Evolutionary conservation across 2,113 vertebrate species (phyloP), one percentile per base, ranked within the genome.

Genomic region (Datnioides undecimradiatus): DNA sequence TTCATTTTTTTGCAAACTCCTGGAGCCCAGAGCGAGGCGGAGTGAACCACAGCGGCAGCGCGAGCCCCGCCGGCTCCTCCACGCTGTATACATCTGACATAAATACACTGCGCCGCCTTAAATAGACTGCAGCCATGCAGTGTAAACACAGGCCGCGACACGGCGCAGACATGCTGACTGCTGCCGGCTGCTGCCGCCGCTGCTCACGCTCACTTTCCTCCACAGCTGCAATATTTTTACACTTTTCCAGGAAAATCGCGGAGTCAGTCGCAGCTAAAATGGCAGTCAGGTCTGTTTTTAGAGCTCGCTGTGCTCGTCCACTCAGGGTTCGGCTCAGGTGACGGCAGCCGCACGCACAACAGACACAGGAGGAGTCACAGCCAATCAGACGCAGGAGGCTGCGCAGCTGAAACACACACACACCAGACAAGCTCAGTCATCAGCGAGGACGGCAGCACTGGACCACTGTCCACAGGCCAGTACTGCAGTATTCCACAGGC

Each of bases 101-200:
- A 88, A 88, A 88, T 82, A 91, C 74, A 76, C 49, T 0, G 19
- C 34, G 68, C 38, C 2, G 60, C 80, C 77, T 85, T 74, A 88
- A 91, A 91, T 87, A 89, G 85, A 58, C 73, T n/a, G 66, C 73
- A 73, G 59, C 78, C 66, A 27, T 52, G 65, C 78, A 81, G 12
- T 67, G 87, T 89, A 90, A 92, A 91, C 86, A 90, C 73, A 80
- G 76, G 41, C 67, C 43, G 33, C 79, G 46, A 69, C 76, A 45
- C 38, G 8, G 36, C 17, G 57, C 63, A 80, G 68, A 83, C 79
- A 58, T 45, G 2, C 48, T 57, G 51, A 49, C 63, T 70, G 59
- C 69, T 43, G 34, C 8, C 1, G 36, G 36, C 64, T 52, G 4
- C 63, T 17, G 46, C 57, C n/a, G n/a, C n/a, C n/a, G n/a, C n/a